Percentiles rank a stretch among this genome's conserved stretches.
phyloP scores from a whole-genome alignment of 1,140 invertebrate genomes.

The Adoxophyes honmai region DNA sequence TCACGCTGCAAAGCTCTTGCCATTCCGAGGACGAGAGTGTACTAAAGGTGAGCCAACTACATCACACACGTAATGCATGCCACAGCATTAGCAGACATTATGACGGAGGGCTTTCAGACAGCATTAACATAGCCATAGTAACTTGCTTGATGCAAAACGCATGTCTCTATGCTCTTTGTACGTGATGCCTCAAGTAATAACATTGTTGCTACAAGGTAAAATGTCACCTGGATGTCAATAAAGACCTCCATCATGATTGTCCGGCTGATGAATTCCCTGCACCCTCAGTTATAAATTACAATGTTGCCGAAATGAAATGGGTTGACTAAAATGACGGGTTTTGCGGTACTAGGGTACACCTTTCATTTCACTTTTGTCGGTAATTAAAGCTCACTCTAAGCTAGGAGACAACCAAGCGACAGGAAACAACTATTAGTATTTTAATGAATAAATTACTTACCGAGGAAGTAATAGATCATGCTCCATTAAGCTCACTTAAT shows the following conservation, averaged over 20 bases:
- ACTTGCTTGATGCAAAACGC: not conserved
- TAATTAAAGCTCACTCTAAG: too few species aligned
- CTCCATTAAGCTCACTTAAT: slow-evolving; percentile 7
- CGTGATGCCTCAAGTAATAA: too few species aligned
- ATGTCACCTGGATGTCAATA: too few species aligned
- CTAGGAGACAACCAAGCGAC: not conserved
- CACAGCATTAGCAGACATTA: slow-evolving; percentile 7
- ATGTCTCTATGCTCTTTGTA: too few species aligned
- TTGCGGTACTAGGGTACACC: too few species aligned
- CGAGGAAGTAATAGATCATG: slow-evolving; percentile 2
- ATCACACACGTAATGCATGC: slow-evolving; percentile 9
- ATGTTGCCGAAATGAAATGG: not conserved
- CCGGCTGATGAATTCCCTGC: too few species aligned
- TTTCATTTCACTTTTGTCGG: too few species aligned
- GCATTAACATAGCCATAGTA: not conserved
- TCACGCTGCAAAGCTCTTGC: slow-evolving; percentile 96
- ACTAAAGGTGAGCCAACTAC: slow-evolving; percentile 85
- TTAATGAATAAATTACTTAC: slow-evolving; percentile 7
- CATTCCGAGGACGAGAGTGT: slow-evolving; percentile 97
- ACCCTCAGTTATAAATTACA: not conserved
- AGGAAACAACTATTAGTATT: not conserved
- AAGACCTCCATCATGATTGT: too few species aligned
- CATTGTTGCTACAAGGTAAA: too few species aligned
- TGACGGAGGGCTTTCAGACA: not conserved
- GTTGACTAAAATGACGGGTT: not conserved